phyloP scores from a whole-genome alignment of 2,113 vertebrate species.

The Scomber japonicus region DNA sequence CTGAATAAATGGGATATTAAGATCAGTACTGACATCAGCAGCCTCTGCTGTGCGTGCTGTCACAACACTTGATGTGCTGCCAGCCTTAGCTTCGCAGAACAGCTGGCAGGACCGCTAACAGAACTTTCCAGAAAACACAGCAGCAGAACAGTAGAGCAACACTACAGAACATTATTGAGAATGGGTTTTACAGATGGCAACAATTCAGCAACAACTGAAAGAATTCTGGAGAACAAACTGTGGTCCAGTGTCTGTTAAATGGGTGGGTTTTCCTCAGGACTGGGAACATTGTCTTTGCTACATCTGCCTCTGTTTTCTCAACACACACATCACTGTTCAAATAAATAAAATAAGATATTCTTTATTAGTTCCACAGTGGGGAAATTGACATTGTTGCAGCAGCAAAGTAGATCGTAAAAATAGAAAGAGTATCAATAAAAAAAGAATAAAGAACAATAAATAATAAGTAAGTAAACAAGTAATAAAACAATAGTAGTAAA shows the following conservation, averaged over 20 bases:
- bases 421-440: too few relatives aligned
- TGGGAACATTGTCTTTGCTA: constrained; percentile 38
- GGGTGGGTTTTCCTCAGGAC: constrained; percentile 33
- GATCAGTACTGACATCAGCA: constrained; percentile 31
- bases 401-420: too few relatives aligned
- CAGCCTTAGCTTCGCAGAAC: constrained; percentile 29
- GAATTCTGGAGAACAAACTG: constrained; percentile 3
- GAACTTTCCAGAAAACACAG: constrained; percentile 28
- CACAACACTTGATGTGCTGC: constrained; percentile 13
- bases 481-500: too few relatives aligned
- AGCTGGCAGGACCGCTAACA: constrained; percentile 22
- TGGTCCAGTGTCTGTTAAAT: constrained; percentile 33
- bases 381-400: too few relatives aligned
- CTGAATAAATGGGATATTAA: constrained; percentile 16
- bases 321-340: not conserved
- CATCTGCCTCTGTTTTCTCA: constrained; percentile 31
- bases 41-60: constrained; percentile 13
- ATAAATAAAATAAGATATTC: too few relatives aligned
- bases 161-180: constrained; percentile 40
- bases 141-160: constrained; percentile 1
- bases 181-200: constrained; percentile 59
- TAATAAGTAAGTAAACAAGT: too few relatives aligned
- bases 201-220: not conserved
- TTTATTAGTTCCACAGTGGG: too few relatives aligned
- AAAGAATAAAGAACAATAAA: too few relatives aligned